Evolutionary conservation across 2,113 vertebrate genomes (phyloP).

Genomic region (Syngnathus floridae): DNA sequence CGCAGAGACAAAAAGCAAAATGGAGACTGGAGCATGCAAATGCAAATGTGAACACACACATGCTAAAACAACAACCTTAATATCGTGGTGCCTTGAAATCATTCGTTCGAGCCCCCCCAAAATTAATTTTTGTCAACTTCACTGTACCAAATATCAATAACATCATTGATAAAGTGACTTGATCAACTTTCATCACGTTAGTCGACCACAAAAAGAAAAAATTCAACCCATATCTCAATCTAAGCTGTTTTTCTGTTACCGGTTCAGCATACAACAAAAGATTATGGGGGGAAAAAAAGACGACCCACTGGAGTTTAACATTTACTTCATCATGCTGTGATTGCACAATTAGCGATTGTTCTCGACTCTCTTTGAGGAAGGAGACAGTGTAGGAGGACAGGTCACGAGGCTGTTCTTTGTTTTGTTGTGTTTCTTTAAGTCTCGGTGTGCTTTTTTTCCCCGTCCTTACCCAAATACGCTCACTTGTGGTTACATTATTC

Average conservation of each 20-base stretch:
- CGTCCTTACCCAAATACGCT: slow-evolving; percentile 8
- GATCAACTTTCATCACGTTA: not conserved
- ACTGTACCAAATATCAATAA: too few species aligned
- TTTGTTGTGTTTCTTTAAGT: slow-evolving; percentile 23
- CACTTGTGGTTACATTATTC: not conserved
- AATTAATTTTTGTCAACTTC: too few species aligned
- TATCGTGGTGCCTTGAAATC: not conserved
- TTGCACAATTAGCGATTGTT: slow-evolving; percentile 20
- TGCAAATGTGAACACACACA: slow-evolving; percentile 19
- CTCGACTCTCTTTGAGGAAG: slow-evolving; percentile 21
- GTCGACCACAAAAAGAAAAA: not conserved
- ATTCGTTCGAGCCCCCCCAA: too few species aligned
- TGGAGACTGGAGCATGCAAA: slow-evolving; percentile 49
- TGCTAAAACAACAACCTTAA: not conserved
- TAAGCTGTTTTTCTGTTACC: too few species aligned
- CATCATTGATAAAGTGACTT: too few species aligned
- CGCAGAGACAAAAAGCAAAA: slow-evolving; percentile 66
- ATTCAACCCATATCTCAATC: not conserved
- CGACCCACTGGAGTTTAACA: slow-evolving; percentile 2
- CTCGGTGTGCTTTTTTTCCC: slow-evolving; percentile 10
- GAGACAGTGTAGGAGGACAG: slow-evolving; percentile 51
- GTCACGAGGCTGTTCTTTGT: slow-evolving; percentile 52
- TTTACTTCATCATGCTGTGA: slow-evolving; percentile 31
- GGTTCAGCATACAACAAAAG: not conserved
- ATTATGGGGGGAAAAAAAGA: not conserved